Evolutionary conservation across 2,888 invertebrate species (phyloP).

Genomic region (Cheilosia vulpina): DNA sequence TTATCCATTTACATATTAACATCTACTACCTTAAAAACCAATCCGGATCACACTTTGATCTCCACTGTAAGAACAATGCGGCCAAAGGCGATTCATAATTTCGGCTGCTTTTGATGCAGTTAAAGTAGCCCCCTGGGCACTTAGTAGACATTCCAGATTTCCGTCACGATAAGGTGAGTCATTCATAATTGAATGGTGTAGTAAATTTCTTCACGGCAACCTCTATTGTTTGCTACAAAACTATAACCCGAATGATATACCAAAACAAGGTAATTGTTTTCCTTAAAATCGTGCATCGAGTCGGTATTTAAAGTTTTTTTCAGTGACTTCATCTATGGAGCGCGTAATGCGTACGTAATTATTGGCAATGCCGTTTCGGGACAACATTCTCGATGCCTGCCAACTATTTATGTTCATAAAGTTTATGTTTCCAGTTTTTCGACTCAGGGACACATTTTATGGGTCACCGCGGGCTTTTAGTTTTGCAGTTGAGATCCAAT

Average conservation of each 20-base stretch:
- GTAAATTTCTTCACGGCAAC: neutral
- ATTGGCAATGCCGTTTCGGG: neutral
- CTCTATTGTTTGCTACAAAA: neutral
- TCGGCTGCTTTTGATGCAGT: constrained; percentile 30
- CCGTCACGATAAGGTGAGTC: constrained; percentile 18
- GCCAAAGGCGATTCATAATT: constrained; percentile 25
- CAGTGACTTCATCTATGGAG: neutral
- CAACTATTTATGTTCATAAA: no score
- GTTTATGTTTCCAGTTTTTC: constrained; percentile 8
- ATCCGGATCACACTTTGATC: constrained; percentile 24
- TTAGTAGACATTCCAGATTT: neutral
- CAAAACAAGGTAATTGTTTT: constrained; percentile 17
- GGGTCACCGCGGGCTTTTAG: neutral
- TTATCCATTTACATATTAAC: constrained; percentile 19
- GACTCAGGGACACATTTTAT: neutral
- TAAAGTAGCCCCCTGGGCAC: constrained; percentile 12
- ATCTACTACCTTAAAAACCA: constrained; percentile 16
- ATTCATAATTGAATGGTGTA: constrained; percentile 21
- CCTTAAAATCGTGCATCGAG: constrained; percentile 1
- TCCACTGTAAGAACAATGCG: constrained; percentile 26
- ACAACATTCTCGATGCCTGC: no score
- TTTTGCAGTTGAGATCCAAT: neutral
- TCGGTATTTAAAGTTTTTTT: neutral
- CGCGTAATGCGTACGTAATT: neutral
- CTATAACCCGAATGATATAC: neutral